phyloP scores from a whole-genome alignment of 2,888 invertebrate species.

The Cactoblastis cactorum region DNA sequence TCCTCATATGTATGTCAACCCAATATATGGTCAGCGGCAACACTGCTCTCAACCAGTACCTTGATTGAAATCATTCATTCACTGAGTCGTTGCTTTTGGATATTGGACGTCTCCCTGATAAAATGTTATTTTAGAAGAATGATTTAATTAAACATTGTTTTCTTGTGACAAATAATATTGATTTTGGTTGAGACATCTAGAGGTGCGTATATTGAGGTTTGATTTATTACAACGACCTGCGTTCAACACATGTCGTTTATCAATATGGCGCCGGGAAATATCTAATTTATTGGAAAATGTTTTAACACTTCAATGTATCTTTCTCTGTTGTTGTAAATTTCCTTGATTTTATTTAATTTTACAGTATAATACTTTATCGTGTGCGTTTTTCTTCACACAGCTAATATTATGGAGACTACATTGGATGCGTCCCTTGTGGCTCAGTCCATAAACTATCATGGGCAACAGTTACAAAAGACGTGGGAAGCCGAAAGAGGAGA shows the following conservation, averaged over 20 bases:
- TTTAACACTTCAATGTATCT: no score
- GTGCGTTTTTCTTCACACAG: slow-evolving; percentile 8
- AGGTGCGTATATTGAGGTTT: background rate
- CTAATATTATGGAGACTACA: slow-evolving; percentile 52
- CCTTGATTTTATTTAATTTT: no score
- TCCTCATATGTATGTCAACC: no score
- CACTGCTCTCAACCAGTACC: no score
- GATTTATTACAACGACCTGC: background rate
- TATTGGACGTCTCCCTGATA: no score
- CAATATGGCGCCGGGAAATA: background rate
- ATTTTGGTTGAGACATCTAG: background rate
- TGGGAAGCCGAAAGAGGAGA: slow-evolving; percentile 92
- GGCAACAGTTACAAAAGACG: slow-evolving; percentile 91
- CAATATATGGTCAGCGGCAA: no score
- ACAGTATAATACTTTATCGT: no score
- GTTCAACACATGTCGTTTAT: background rate
- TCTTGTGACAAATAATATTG: background rate
- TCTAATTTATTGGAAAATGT: no score
- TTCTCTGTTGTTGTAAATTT: no score
- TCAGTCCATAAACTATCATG: slow-evolving; percentile 90
- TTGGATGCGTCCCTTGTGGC: slow-evolving; percentile 80
- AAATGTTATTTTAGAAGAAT: background rate
- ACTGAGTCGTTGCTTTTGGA: no score
- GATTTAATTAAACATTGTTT: background rate
- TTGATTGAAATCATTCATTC: no score